Evolutionary conservation across 1,140 invertebrate species (phyloP).

Genomic region (Archivesica marissinica): DNA sequence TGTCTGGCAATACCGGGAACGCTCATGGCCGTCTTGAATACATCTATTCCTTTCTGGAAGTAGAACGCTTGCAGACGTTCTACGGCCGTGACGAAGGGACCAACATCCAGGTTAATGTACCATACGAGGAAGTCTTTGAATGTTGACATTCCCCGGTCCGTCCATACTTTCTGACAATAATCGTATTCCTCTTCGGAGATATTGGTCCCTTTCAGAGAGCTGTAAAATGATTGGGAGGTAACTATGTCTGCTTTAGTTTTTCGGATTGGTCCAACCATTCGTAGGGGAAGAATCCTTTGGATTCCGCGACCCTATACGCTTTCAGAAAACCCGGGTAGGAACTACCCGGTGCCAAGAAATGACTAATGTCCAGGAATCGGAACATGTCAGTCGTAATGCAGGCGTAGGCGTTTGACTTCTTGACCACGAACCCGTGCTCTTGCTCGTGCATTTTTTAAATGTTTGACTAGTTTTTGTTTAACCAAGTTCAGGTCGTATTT

Average conservation of each 20-base stretch:
- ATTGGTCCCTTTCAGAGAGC: slow-evolving; percentile 51
- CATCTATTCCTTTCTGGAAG: too few relatives aligned
- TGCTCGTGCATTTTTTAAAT: slow-evolving; percentile 41
- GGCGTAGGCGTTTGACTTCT: slow-evolving; percentile 48
- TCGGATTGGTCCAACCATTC: slow-evolving; percentile 56
- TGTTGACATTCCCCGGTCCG: too few relatives aligned
- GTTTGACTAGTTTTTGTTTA: slow-evolving; percentile 36
- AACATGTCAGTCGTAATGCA: slow-evolving; percentile 43
- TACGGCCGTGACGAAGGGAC: too few relatives aligned
- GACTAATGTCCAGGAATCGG: slow-evolving; percentile 61
- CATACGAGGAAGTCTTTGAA: too few relatives aligned
- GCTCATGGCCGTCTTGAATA: too few relatives aligned
- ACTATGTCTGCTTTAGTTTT: slow-evolving; percentile 24
- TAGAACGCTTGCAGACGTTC: too few relatives aligned
- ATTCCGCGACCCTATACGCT: slow-evolving; percentile 60
- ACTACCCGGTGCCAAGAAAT: slow-evolving; percentile 67
- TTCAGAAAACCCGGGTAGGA: slow-evolving; percentile 63
- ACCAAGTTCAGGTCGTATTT: slow-evolving; percentile 60
- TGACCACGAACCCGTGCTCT: slow-evolving; percentile 38
- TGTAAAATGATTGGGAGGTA: slow-evolving; percentile 61
- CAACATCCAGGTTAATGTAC: too few relatives aligned
- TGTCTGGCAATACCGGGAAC: too few relatives aligned
- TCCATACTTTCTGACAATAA: too few relatives aligned
- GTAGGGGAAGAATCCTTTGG: slow-evolving; percentile 68
- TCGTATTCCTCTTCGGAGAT: slow-evolving; percentile 64